phyloP scores from a whole-genome alignment of 2,113 vertebrate genomes.

The Pygoscelis antarcticus region DNA sequence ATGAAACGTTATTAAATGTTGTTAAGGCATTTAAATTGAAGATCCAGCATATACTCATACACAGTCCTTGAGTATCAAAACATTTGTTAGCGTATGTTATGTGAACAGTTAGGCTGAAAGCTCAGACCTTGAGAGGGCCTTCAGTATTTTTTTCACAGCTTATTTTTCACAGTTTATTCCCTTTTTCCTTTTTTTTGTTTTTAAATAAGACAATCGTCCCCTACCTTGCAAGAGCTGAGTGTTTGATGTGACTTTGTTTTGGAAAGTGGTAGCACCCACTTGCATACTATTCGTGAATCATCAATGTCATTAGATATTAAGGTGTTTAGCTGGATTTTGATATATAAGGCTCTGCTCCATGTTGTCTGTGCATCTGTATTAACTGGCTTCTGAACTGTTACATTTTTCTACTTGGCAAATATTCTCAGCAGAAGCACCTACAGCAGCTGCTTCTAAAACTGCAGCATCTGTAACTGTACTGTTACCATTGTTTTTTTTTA shows the following conservation, averaged over 20 bases:
- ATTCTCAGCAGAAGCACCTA: neutral
- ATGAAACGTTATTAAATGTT: neutral
- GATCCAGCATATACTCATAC: neutral
- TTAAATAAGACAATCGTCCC: neutral
- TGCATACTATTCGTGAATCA: neutral
- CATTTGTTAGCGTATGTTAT: neutral
- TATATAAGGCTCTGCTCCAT: neutral
- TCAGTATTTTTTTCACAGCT: neutral
- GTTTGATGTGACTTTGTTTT: neutral
- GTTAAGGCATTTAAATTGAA: neutral
- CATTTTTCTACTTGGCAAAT: neutral
- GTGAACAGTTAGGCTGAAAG: neutral
- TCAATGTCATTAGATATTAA: neutral
- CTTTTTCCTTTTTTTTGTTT: neutral
- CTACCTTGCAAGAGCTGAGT: neutral
- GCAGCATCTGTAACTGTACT: neutral
- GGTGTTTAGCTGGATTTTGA: neutral
- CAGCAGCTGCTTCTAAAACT: neutral
- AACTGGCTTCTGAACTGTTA: neutral
- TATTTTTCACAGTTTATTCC: neutral
- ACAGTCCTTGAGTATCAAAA: neutral
- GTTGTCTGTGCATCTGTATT: neutral
- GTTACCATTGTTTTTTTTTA: neutral
- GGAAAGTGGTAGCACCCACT: neutral
- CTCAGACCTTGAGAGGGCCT: neutral